phyloP scores from a whole-genome alignment of 2,888 invertebrate genomes.

The Leptarthrus brevirostris region DNA sequence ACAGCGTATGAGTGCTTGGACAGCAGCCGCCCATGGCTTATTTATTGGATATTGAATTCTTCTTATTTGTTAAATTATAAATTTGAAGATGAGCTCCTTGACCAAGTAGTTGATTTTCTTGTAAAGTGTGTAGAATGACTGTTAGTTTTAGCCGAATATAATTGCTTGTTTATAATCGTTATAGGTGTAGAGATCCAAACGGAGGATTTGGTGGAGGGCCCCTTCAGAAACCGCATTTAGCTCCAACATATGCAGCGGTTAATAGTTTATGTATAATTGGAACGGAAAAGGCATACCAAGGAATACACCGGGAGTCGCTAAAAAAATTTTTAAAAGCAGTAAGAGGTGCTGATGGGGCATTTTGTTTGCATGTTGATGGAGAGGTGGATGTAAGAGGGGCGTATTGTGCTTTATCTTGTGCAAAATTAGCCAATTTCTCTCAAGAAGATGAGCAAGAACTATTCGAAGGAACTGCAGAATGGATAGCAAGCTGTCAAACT shows the following conservation, averaged over 20 bases:
- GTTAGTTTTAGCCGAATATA: too few species aligned
- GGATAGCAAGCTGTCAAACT: conserved; percentile 95
- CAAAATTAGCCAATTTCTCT: conserved; percentile 76
- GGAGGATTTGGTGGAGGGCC: conserved; percentile 98
- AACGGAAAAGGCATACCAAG: conserved; percentile 84
- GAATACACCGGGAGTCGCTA: conserved; percentile 81
- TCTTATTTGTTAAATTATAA: conserved; percentile 80
- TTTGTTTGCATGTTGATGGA: conserved; percentile 89
- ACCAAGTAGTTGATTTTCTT: conserved; percentile 72
- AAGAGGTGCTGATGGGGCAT: conserved; percentile 87
- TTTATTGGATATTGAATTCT: conserved; percentile 96
- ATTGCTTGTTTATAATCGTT: conserved; percentile 25
- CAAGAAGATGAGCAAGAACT: conserved; percentile 81
- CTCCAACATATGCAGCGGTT: conserved; percentile 97
- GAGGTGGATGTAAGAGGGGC: conserved; percentile 95
- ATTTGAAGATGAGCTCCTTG: conserved; percentile 70
- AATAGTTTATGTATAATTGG: conserved; percentile 92
- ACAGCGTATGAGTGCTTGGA: conserved; percentile 85
- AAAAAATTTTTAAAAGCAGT: conserved; percentile 83
- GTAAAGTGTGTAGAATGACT: conserved; percentile 66
- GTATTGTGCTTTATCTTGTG: conserved; percentile 95
- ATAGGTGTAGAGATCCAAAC: conserved; percentile 63
- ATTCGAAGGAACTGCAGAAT: conserved; percentile 88
- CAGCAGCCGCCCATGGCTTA: conserved; percentile 95
- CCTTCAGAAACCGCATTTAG: conserved; percentile 90